Evolutionary conservation across 2,888 invertebrate genomes (phyloP).

Genomic region (Cistogaster globosa): DNA sequence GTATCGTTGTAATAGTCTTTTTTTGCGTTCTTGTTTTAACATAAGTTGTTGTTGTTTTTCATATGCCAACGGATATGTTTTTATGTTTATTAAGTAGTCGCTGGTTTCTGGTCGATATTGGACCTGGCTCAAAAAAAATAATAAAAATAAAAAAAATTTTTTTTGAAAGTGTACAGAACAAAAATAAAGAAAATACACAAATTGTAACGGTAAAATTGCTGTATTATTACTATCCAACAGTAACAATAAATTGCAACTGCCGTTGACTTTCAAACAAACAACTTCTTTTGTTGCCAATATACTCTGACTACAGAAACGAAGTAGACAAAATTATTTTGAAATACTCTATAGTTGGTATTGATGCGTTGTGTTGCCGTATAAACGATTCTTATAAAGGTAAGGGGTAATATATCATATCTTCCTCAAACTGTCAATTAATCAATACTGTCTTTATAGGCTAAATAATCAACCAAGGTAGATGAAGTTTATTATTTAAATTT

Average conservation of each 20-base stretch:
- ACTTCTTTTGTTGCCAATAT: constrained; percentile 62
- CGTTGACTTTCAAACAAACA: constrained; percentile 72
- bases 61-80: constrained; percentile 68
- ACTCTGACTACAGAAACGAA: not conserved
- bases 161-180: constrained; percentile 29
- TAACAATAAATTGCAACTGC: constrained; percentile 77
- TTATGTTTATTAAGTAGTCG: constrained; percentile 69
- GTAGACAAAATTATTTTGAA: not conserved
- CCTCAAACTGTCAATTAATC: too few species aligned
- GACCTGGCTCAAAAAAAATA: constrained; percentile 50
- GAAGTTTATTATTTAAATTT: too few species aligned
- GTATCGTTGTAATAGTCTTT: constrained; percentile 8
- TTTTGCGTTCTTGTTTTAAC: constrained; percentile 40
- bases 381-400: too few species aligned
- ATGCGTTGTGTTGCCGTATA: not conserved
- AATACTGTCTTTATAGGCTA: not conserved
- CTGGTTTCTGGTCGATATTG: constrained; percentile 70
- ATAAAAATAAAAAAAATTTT: constrained; percentile 14
- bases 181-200: constrained; percentile 41
- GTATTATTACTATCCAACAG: constrained; percentile 64
- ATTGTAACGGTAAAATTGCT: constrained; percentile 43
- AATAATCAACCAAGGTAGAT: too few species aligned
- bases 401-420: too few species aligned
- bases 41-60: constrained; percentile 52
- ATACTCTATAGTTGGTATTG: constrained; percentile 27